Evolutionary conservation across 2,888 invertebrate genomes (phyloP).

Genomic region (Aricia artaxerxes): DNA sequence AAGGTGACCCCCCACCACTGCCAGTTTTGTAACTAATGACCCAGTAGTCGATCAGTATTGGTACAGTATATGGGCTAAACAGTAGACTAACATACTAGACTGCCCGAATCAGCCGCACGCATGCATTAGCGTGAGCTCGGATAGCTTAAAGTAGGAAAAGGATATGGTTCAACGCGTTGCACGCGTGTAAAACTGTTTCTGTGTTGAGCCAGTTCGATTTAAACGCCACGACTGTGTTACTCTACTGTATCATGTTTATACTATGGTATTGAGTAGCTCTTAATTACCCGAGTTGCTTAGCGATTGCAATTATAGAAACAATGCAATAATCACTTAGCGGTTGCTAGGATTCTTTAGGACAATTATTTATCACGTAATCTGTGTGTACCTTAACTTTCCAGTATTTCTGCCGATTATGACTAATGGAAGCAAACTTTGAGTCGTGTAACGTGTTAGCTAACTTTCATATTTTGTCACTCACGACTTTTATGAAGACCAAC

Average conservation of each 20-base stretch:
- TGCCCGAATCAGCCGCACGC: too few species aligned
- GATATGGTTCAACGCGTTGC: too few species aligned
- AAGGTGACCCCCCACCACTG: slow-evolving; percentile 3
- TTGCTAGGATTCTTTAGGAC: neutral
- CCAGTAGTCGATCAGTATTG: slow-evolving; percentile 4
- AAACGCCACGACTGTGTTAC: neutral
- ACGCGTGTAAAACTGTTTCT: neutral
- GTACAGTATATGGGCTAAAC: neutral
- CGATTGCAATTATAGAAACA: neutral
- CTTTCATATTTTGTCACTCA: slow-evolving; percentile 1
- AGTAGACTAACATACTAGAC: neutral
- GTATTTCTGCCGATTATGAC: neutral
- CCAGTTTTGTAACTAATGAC: slow-evolving; percentile 2
- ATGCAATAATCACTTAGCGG: neutral
- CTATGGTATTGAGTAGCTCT: neutral
- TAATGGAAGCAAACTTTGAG: neutral
- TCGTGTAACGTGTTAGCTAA: neutral
- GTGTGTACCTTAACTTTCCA: neutral
- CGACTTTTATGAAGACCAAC: neutral
- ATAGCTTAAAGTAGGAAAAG: too few species aligned
- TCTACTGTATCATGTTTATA: neutral
- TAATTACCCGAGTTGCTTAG: neutral
- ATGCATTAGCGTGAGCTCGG: too few species aligned
- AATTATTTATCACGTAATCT: neutral
- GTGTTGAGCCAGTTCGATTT: neutral